Evolutionary conservation across 2,113 vertebrate genomes (phyloP), one percentile per base, ranked within the genome.

Genomic region (Mormyrus lacerda): DNA sequence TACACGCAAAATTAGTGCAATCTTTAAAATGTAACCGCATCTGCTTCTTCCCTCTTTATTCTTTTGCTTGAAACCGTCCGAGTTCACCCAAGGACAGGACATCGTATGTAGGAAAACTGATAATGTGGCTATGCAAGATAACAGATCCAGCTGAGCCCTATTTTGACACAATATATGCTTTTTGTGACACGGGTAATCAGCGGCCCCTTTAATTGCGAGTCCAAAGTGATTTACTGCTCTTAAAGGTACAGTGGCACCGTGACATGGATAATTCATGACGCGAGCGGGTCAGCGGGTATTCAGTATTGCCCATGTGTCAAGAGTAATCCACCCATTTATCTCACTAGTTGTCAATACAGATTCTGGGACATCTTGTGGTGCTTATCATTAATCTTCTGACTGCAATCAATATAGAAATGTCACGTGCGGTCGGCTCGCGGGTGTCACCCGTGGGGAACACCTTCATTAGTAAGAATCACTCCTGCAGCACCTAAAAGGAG

Each of bases 251-350:
- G 83, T 48, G 84, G 89, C 42, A 47, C 24, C 83, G 35, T 73
- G 83, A 87, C 53, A 73, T 58, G 83, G 82, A 89, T 87, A 89
- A 89, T 85, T 89, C 89, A 65, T 39, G 89, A 44, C 31, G 39
- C 35, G 51, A 65, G 55, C 21, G 84, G 83, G n/a, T 69, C 44
- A 47, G 47, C 85, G 39, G 84, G 27, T 61, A 53, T 79, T 83
- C 89, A 13, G 47, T 10, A 45, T 48, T 69, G 83, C 44, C 58
- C 83, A 42, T 86, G 89, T 87, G 89, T 86, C 89, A 87, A 50
- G 84, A 89, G 84, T 89, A 89, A 89, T 89, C 84, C 89, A 50
- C 44, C 84, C 82, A 86, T 89, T 89, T 53, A 87, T 89, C 84
- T 86, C 89, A 13, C 83, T 31, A 24, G 31, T 61, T 85, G 83